phyloP scores from a whole-genome alignment of 2,888 invertebrate species.

The Andrena camellia region DNA sequence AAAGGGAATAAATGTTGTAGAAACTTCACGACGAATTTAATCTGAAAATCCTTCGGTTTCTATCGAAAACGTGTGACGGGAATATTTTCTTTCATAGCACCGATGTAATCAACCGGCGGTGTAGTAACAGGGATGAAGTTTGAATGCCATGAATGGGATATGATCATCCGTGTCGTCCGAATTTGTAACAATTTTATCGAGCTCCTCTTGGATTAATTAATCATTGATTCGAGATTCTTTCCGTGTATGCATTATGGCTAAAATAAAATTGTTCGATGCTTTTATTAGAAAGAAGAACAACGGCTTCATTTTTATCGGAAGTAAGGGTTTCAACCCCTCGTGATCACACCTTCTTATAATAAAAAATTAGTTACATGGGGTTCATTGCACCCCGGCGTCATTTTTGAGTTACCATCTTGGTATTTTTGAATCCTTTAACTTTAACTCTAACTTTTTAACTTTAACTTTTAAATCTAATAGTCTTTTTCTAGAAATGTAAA shows the following conservation, averaged over 20 bases:
- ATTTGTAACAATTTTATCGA: constrained; percentile 69
- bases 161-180: constrained; percentile 57
- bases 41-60: constrained; percentile 52
- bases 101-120: constrained; percentile 32
- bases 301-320: neutral
- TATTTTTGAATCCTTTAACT: too few species aligned
- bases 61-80: constrained; percentile 15
- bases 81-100: constrained; percentile 51
- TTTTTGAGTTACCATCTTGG: too few species aligned
- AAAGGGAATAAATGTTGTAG: constrained; percentile 50
- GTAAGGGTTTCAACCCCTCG: too few species aligned
- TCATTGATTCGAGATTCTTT: constrained; percentile 56
- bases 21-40: constrained; percentile 55
- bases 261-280: constrained; percentile 29
- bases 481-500: too few species aligned
- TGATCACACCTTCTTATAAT: too few species aligned
- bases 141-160: constrained; percentile 65
- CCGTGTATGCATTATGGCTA: constrained; percentile 35
- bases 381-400: too few species aligned
- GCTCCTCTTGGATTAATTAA: constrained; percentile 39
- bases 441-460: too few species aligned
- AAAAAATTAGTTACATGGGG: too few species aligned
- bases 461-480: too few species aligned
- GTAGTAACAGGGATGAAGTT: constrained; percentile 63
- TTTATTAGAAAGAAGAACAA: constrained; percentile 10